phyloP scores from a whole-genome alignment of 2,888 invertebrate genomes.

The Pycnomerus fuliginosus region DNA sequence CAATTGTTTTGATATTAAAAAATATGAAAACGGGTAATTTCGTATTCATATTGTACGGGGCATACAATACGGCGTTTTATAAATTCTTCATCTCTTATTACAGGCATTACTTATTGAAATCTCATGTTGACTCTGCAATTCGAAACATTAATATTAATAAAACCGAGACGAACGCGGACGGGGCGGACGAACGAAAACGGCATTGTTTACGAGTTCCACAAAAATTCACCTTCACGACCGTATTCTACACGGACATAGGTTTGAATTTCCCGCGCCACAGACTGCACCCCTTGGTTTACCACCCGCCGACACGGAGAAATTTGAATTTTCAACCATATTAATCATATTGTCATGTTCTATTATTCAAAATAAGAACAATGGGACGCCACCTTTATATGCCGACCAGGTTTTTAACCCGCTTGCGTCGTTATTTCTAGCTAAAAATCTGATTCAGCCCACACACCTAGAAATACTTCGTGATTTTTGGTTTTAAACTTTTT shows the following conservation, averaged over 20 bases:
- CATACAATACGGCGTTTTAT: slow-evolving; percentile 44
- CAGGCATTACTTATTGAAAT: slow-evolving; percentile 40
- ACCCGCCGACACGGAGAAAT: slow-evolving; percentile 48
- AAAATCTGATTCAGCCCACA: background rate
- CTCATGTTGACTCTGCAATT: slow-evolving; percentile 31
- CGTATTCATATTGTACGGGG: slow-evolving; percentile 48
- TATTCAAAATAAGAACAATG: slow-evolving; percentile 48
- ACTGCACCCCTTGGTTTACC: slow-evolving; percentile 30
- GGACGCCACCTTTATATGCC: slow-evolving; percentile 10
- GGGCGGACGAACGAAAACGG: background rate
- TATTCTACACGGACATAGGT: background rate
- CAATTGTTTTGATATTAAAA: slow-evolving; percentile 50
- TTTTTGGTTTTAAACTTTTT: too few relatives aligned
- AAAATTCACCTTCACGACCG: background rate
- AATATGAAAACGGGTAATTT: slow-evolving; percentile 50
- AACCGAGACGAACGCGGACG: slow-evolving; percentile 7
- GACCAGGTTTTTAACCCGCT: background rate
- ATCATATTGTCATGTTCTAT: slow-evolving; percentile 52
- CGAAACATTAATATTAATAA: slow-evolving; percentile 27
- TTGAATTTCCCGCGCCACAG: slow-evolving; percentile 8
- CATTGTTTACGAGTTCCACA: background rate
- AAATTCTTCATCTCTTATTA: slow-evolving; percentile 39
- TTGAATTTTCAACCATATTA: slow-evolving; percentile 52
- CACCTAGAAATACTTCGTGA: too few relatives aligned
- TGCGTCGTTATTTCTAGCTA: background rate